These are phyloP conservation scores for Lepidocolaptes lacrymiger DNA, from an alignment of 2,797 vertebrate species.

Conservation along the genomic window DNA sequence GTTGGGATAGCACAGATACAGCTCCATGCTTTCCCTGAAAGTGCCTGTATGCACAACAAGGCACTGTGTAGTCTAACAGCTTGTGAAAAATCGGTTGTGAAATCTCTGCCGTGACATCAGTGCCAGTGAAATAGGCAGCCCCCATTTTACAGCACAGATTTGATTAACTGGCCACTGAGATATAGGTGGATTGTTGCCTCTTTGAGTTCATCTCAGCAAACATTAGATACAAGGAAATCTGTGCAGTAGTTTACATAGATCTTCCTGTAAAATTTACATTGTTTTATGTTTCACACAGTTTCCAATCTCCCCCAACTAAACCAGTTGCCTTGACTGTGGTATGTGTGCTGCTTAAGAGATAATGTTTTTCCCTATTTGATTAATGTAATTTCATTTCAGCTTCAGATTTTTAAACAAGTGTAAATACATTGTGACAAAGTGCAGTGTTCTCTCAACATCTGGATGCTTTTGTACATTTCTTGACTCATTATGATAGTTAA, in stretches of 20 bases:
- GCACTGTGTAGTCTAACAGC: background rate
- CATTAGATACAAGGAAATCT: background rate
- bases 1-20: background rate
- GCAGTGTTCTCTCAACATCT: slow-evolving; percentile 12
- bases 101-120: background rate
- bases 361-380: background rate
- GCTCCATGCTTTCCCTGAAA: background rate
- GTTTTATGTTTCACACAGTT: slow-evolving; percentile 1
- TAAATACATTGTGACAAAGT: background rate
- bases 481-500: background rate
- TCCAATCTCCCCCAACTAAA: background rate
- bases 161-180: background rate
- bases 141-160: background rate
- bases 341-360: background rate
- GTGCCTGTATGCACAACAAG: background rate
- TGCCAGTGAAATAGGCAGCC: background rate
- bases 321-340: background rate
- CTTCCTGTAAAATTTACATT: background rate
- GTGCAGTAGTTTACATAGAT: background rate
- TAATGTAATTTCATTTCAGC: background rate
- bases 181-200: background rate
- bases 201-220: background rate
- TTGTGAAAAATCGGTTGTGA: background rate
- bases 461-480: slow-evolving; percentile 22
- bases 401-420: background rate